Conservation (phyloP, 2,888 invertebrate species). For the Lepidocyrtoides sp. region DNA sequence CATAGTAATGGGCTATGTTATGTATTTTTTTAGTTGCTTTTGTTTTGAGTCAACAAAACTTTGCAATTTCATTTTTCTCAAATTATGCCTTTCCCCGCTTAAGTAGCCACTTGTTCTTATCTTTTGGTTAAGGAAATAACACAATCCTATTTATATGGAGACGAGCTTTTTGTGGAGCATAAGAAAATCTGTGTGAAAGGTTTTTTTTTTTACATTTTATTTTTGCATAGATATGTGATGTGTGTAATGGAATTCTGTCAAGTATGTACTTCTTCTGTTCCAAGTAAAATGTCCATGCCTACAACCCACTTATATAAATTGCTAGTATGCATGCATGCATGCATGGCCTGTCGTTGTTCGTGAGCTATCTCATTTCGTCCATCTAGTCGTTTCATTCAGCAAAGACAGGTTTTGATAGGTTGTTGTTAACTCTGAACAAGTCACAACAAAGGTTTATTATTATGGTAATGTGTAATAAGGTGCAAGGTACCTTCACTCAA, state of each 20-base stretch:
- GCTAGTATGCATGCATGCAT: background rate
- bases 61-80: too few relatives aligned
- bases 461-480: constrained; percentile 5
- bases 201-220: too few relatives aligned
- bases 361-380: constrained; percentile 18
- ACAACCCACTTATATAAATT: background rate
- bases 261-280: background rate
- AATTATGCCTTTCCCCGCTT: too few relatives aligned
- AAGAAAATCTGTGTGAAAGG: too few relatives aligned
- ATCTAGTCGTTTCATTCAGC: background rate
- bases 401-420: constrained; percentile 24
- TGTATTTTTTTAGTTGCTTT: too few relatives aligned
- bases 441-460: background rate
- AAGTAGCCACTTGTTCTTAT: too few relatives aligned
- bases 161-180: too few relatives aligned
- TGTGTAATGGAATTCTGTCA: background rate
- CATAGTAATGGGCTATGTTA: too few relatives aligned
- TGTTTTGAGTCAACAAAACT: too few relatives aligned
- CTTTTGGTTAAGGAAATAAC: too few relatives aligned
- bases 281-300: background rate
- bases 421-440: background rate
- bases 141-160: too few relatives aligned
- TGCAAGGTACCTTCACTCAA: background rate
- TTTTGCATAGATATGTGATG: background rate
- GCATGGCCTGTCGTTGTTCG: background rate